Base-by-base conservation (phyloP, 2,888 invertebrate species). In the Halictus ligatus region DNA sequence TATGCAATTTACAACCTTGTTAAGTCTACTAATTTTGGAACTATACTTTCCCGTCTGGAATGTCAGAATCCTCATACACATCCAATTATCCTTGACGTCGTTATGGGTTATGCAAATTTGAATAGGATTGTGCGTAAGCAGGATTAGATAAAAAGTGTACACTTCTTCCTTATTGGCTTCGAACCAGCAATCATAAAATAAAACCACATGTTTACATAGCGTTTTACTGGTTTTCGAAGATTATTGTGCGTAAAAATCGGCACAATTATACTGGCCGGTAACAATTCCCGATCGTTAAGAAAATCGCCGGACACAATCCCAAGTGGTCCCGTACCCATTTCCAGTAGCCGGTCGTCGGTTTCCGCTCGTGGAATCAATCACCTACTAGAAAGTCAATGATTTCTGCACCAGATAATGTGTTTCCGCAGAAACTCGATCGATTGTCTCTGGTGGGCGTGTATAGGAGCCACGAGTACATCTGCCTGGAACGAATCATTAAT, bases 401-500 rank as follows among this genome's bases (percentile, higher is more conserved):
- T 74, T 48, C 48, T 18, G 29, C 12, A 46, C 1, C 10, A 18
- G 18, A 21, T 21, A 35, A 12, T 64, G 46, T n/a, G 67, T 40
- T 67, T 75, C 35, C 69, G 74, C 29, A 35, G 80, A 83, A 71
- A 77, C 67, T 18, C n/a, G 72, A 75, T 35, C 25, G 50, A 60
- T 60, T 48, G 46, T 54, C 21, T 72, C 69, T 21, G 21, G 40
- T 75, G 71, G 15, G 18, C 69, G 8, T 21, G 69, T 71, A 60
- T 25, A 60, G 74, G 40, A 69, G 69, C 25, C 50, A 25, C 50
- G 29, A 54, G 2, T n/a, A n/a, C n/a, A 25, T 74, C 35, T 54
- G 76, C 73, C 77, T 54, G 50, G 73, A 73, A 71, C 58, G 43
- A 76, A 54, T 58, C 13, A 35, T 40, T 86, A 83, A 87, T 87